Conservation (phyloP, 2,113 vertebrate genomes). For the Tenebrosternarchus preto region DNA sequence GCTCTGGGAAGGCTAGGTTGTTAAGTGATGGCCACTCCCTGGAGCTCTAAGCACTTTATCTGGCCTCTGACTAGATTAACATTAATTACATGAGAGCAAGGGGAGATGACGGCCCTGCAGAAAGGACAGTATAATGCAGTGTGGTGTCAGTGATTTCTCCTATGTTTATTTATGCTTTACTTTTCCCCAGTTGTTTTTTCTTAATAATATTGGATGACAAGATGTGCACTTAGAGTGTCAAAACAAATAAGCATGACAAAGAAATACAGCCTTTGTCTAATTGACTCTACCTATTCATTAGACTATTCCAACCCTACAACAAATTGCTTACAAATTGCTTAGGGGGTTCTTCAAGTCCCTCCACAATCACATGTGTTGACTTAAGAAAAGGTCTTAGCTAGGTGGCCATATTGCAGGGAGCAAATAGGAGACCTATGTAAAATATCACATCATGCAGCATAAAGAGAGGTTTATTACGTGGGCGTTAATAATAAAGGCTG, state of each 20-base stretch:
- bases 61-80: constrained; percentile 49
- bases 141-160: constrained; percentile 41
- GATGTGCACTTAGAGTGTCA: constrained; percentile 59
- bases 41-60: constrained; percentile 15
- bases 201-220: constrained; percentile 60
- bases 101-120: constrained; percentile 39
- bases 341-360: constrained; percentile 68
- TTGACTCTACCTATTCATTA: constrained; percentile 70
- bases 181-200: constrained; percentile 48
- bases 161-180: constrained; percentile 56
- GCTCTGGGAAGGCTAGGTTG: constrained; percentile 41
- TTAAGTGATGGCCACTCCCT: constrained; percentile 28
- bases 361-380: constrained; percentile 68
- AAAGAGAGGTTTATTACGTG: constrained; percentile 5
- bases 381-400: constrained; percentile 40
- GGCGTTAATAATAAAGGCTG: not conserved
- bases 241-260: constrained; percentile 57
- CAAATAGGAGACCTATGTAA: constrained; percentile 11
- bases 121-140: constrained; percentile 26
- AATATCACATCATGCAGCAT: not conserved
- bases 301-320: constrained; percentile 61
- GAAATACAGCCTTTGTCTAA: constrained; percentile 61
- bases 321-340: constrained; percentile 71
- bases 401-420: not conserved
- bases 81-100: constrained; percentile 51